Evolutionary conservation across 2,797 vertebrate genomes (phyloP).

Genomic region (Toxotes lorentzi): DNA sequence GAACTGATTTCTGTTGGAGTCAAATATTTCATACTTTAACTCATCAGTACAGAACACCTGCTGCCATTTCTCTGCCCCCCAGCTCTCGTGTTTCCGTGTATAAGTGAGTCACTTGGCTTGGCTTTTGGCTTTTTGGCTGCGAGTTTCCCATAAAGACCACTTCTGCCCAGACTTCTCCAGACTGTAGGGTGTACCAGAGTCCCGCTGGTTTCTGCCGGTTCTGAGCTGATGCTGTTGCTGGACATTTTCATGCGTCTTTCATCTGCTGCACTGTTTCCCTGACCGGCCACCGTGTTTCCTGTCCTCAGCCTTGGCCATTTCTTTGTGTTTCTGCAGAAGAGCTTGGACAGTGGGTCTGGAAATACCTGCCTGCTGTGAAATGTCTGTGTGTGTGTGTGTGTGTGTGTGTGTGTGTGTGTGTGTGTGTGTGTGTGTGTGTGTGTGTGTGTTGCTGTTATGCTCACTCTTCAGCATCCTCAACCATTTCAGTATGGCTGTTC

Average conservation of each 20-base stretch:
- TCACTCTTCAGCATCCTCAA: neutral
- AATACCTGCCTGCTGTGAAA: neutral
- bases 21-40: conserved; percentile 10
- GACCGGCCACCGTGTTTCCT: neutral
- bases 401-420: too few species aligned
- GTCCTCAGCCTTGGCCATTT: neutral
- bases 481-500: neutral
- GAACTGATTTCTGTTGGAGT: neutral
- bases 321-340: neutral
- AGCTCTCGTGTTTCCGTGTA: neutral
- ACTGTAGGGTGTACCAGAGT: neutral
- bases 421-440: too few species aligned
- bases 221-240: neutral
- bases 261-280: neutral
- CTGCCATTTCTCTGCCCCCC: neutral
- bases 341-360: neutral
- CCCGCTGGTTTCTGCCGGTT: neutral
- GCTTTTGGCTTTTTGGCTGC: neutral
- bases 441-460: neutral
- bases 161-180: neutral
- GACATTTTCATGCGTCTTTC: conserved; percentile 2
- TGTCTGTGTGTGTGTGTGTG: too few species aligned
- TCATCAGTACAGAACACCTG: conserved; percentile 40
- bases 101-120: neutral
- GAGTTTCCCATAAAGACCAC: neutral